Conservation (phyloP, 1,140 invertebrate genomes). For the Myzus persicae region DNA sequence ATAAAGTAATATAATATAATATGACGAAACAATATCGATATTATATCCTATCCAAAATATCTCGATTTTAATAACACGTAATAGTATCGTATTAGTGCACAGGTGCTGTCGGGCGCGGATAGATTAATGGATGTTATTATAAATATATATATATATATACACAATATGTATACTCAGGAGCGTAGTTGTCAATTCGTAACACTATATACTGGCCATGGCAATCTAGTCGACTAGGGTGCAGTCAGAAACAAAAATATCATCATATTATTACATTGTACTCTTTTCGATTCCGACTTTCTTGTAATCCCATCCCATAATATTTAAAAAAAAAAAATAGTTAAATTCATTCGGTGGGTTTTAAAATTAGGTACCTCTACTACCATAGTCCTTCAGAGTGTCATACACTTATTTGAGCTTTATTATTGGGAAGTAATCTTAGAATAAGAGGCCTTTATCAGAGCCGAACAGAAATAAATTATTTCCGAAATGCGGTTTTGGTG, state of each 20-base stretch:
- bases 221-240: neutral
- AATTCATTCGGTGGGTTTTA: neutral
- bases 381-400: neutral
- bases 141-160: too few species aligned
- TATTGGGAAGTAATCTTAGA: neutral
- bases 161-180: neutral
- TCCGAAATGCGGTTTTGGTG: neutral
- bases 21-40: neutral
- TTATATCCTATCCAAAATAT: neutral
- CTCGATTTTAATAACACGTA: neutral
- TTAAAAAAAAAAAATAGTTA: neutral
- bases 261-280: too few species aligned
- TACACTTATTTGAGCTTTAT: neutral
- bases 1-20: neutral
- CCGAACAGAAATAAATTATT: too few species aligned
- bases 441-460: too few species aligned
- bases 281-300: neutral
- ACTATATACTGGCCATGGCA: neutral
- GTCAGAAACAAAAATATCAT: neutral
- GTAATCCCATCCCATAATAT: neutral
- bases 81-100: neutral
- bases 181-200: neutral
- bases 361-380: neutral
- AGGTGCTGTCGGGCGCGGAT: neutral
- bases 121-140: neutral